Evolutionary conservation across 2,113 vertebrate genomes (phyloP).

Genomic region (Caranx melampygus): DNA sequence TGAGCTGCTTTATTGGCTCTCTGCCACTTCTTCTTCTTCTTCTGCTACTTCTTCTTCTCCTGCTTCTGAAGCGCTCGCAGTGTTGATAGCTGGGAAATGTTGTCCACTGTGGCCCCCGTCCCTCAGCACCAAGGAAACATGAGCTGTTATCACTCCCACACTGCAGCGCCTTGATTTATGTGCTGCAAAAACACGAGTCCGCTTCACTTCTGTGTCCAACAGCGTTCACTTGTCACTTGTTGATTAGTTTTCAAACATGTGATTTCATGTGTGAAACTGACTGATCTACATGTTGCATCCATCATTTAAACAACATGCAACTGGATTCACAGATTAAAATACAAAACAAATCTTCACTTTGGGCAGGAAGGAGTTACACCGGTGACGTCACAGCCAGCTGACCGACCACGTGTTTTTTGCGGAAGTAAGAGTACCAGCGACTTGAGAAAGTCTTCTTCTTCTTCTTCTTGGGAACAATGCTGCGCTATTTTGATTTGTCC

Average conservation of each 20-base stretch:
- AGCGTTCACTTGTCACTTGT: too few species aligned
- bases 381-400: conserved; percentile 58
- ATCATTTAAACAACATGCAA: background rate
- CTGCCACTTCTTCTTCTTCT: conserved; percentile 61
- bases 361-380: conserved; percentile 54
- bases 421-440: conserved; percentile 51
- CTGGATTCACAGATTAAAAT: background rate
- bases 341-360: background rate
- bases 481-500: conserved; percentile 14
- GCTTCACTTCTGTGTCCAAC: too few species aligned
- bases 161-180: background rate
- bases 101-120: conserved; percentile 51
- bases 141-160: conserved; percentile 29
- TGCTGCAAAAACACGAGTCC: background rate
- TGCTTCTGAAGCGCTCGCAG: conserved; percentile 44
- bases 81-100: conserved; percentile 78
- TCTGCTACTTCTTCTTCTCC: conserved; percentile 31
- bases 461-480: conserved; percentile 14
- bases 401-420: conserved; percentile 76
- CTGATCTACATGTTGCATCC: background rate
- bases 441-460: background rate
- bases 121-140: background rate
- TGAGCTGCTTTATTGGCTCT: conserved; percentile 34
- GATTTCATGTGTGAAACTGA: background rate
- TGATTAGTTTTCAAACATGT: background rate